Conservation (phyloP, 1,140 invertebrate species). For the Zaprionus camerounensis region DNA sequence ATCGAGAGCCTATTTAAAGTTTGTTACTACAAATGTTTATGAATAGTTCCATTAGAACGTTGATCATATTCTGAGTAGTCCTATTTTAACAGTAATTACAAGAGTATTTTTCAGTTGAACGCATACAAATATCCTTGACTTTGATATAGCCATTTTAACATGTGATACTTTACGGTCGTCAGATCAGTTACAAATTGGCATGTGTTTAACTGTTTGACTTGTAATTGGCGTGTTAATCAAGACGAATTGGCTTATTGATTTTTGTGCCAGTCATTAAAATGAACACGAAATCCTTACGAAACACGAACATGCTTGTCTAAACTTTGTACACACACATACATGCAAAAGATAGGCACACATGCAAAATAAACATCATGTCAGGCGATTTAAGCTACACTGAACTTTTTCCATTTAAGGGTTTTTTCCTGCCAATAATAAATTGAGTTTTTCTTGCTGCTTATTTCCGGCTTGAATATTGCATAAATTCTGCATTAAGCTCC, state of each 20-base stretch:
- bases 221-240: conserved; percentile 63
- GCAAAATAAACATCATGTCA: conserved; percentile 47
- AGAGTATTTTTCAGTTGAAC: neutral
- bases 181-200: conserved; percentile 20
- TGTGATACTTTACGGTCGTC: neutral
- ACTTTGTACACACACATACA: conserved; percentile 8
- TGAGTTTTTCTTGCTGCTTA: conserved; percentile 35
- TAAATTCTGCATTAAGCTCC: conserved; percentile 18
- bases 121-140: conserved; percentile 16
- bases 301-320: conserved; percentile 69
- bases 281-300: conserved; percentile 52
- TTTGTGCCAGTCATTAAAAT: conserved; percentile 66
- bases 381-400: conserved; percentile 39
- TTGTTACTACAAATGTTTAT: no score
- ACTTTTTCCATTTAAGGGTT: conserved; percentile 58
- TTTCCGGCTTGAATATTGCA: conserved; percentile 37
- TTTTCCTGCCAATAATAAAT: neutral
- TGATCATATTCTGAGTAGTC: no score
- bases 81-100: no score
- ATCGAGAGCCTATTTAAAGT: no score
- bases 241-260: conserved; percentile 64
- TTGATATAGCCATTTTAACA: neutral
- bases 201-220: conserved; percentile 22
- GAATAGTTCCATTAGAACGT: no score
- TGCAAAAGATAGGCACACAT: neutral